These are phyloP conservation scores for Parnassius apollo DNA, from an alignment of 2,888 invertebrate species.

Conservation along the genomic window DNA sequence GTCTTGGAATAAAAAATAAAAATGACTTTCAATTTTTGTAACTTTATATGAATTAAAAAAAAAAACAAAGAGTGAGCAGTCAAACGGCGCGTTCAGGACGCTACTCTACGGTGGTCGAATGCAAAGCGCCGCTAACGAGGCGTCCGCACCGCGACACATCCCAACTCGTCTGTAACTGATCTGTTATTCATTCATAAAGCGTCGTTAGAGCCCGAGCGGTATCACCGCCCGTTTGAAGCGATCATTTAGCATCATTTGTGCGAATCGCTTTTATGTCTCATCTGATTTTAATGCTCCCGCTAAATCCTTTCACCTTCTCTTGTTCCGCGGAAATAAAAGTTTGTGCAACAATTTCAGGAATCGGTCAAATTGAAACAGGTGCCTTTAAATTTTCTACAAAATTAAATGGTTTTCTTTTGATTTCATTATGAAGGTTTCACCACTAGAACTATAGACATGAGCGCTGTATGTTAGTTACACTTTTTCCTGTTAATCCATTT, in stretches of 20 bases:
- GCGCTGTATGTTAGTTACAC: too few species aligned
- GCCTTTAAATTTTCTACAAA: too few species aligned
- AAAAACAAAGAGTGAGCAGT: not conserved
- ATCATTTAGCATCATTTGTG: conserved; percentile 75
- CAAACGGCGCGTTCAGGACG: conserved; percentile 26
- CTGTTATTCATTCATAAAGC: conserved; percentile 44
- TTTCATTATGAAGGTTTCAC: too few species aligned
- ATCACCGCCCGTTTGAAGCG: conserved; percentile 50
- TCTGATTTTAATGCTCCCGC: conserved; percentile 69
- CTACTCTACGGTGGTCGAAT: conserved; percentile 27
- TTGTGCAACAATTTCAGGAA: conserved; percentile 29
- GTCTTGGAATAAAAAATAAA: too few species aligned
- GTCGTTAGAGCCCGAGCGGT: conserved; percentile 36
- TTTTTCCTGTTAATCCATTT: too few species aligned
- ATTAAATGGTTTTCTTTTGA: too few species aligned
- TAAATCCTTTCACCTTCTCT: conserved; percentile 67
- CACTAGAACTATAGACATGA: too few species aligned
- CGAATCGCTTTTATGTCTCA: conserved; percentile 69
- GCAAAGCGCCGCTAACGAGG: conserved; percentile 40
- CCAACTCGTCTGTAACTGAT: conserved; percentile 42
- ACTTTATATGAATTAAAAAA: not conserved
- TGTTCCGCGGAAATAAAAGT: conserved; percentile 64
- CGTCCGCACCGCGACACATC: conserved; percentile 38
- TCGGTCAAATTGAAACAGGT: not conserved
- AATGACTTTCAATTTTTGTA: too few species aligned